Evolutionary conservation across 2,113 vertebrate species (phyloP).

Genomic region (Procavia capensis): DNA sequence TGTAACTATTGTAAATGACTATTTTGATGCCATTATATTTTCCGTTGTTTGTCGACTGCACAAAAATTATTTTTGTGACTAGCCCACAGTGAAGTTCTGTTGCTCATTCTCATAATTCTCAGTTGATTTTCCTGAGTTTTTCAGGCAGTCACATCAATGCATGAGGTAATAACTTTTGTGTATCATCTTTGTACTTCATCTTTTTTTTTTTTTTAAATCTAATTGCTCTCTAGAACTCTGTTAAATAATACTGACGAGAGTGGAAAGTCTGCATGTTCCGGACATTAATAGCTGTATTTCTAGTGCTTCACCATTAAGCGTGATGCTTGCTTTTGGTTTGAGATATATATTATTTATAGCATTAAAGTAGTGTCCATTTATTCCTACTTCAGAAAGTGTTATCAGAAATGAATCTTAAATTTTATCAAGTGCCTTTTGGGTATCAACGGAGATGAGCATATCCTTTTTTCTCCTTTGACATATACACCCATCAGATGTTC

Average conservation of each 20-base stretch:
- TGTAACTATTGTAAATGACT: not conserved
- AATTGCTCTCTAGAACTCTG: slow-evolving; percentile 36
- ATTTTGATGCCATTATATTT: slow-evolving; percentile 10
- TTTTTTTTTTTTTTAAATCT: not conserved
- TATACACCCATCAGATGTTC: not conserved
- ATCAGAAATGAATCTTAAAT: slow-evolving; percentile 56
- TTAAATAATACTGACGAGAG: not conserved
- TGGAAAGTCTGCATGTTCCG: slow-evolving; percentile 2
- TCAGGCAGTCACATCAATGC: slow-evolving; percentile 12
- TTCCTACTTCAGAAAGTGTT: slow-evolving; percentile 48
- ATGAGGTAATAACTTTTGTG: slow-evolving; percentile 33
- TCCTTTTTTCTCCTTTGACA: not conserved
- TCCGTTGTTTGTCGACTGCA: not conserved
- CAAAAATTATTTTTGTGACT: slow-evolving; percentile 19
- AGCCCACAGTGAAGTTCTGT: not conserved
- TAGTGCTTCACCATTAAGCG: slow-evolving; percentile 48
- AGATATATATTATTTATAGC: slow-evolving; percentile 80
- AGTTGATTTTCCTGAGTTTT: slow-evolving; percentile 10
- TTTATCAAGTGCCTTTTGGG: slow-evolving; percentile 42
- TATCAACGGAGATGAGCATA: not conserved
- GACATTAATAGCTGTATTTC: not conserved
- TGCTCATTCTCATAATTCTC: slow-evolving; percentile 32
- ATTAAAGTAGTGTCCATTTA: slow-evolving; percentile 70
- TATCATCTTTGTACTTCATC: not conserved
- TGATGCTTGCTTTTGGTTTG: slow-evolving; percentile 42